These are phyloP conservation scores for Eptesicus fuscus DNA, from an alignment of 2,113 vertebrate genomes.

Conservation along the genomic window DNA sequence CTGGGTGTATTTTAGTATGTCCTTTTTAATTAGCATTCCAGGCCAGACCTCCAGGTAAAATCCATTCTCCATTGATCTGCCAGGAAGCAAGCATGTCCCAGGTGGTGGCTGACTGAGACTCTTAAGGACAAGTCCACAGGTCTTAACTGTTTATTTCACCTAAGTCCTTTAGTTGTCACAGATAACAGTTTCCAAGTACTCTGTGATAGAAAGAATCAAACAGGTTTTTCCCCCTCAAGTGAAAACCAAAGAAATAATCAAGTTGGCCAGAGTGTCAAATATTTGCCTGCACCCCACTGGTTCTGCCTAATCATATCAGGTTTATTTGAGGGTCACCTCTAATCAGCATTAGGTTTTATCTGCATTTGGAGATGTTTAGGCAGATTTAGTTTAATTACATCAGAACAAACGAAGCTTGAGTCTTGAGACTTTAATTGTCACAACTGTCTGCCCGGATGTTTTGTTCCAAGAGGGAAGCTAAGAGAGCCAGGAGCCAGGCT, in stretches of 20 bases:
- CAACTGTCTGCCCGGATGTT: slow-evolving; percentile 62
- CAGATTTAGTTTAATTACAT: slow-evolving; percentile 68
- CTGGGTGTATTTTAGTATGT: slow-evolving; percentile 60
- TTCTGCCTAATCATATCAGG: slow-evolving; percentile 74
- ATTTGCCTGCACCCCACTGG: slow-evolving; percentile 64
- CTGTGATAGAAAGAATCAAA: slow-evolving; percentile 63
- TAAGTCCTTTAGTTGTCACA: slow-evolving; percentile 76
- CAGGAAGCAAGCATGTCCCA: slow-evolving; percentile 48
- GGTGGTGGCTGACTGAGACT: slow-evolving; percentile 63
- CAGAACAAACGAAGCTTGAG: slow-evolving; percentile 40
- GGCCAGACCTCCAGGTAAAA: slow-evolving; percentile 66
- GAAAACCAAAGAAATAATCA: slow-evolving; percentile 76
- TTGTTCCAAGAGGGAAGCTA: slow-evolving; percentile 43
- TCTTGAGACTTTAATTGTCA: slow-evolving; percentile 66
- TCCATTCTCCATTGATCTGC: slow-evolving; percentile 70
- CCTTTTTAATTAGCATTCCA: slow-evolving; percentile 57
- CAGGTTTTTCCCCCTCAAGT: slow-evolving; percentile 33
- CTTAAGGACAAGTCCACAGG: slow-evolving; percentile 70
- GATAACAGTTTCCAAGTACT: slow-evolving; percentile 72
- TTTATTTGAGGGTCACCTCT: slow-evolving; percentile 49
- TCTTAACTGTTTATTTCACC: slow-evolving; percentile 74
- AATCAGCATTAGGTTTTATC: slow-evolving; percentile 50
- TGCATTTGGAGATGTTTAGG: slow-evolving; percentile 66
- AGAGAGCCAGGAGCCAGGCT: slow-evolving; percentile 45
- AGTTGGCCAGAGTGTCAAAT: slow-evolving; percentile 60